Evolutionary conservation across 1,140 invertebrate genomes (phyloP), one percentile per base, ranked within the genome.

Genomic region (Drosophila saltans): DNA sequence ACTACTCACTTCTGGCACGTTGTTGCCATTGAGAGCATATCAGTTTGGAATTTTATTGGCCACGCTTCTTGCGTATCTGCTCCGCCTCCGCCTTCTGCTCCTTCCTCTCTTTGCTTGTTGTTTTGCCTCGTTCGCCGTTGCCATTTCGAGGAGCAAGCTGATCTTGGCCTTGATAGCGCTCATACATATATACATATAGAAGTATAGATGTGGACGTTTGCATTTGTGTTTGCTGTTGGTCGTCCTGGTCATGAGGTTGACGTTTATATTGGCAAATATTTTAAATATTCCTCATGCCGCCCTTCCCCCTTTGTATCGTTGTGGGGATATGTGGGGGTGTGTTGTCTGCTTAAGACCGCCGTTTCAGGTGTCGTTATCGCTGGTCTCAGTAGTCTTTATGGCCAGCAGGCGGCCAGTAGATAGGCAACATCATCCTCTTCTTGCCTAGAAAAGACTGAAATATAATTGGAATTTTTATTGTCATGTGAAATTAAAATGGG

Each of bases 1-100:
- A 88, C 84, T 89, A 88, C 83, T 88, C 83, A 88, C 84, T 88
- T 88, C 70, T 89, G 83, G 84, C 83, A 88, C 84, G 84, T 84
- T 88, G 84, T 84, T 88, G 85, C 84, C 84, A 88, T 88, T 89
- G 84, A 88, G 84, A 88, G 84, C 84, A 89, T 84, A 89, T 88
- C 84, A 89, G 84, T 73, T 89, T 75, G 84, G 78, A 84, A 88
- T 88, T 88, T 88, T 88, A 88, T 88, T 88, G 84, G 84, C 84
- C 84, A 88, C 84, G 84, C 84, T 88, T 89, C 78, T 78, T 76
- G 71, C 76, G 69, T 83, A 79, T 73, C 76, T 65, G n/a, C 43
- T 63, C 26, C 48, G 57, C 26, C 33, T 11, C 11, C 24, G 52
- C 9, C 36, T 11, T 52, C 21, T 61, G 48, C 48, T 10, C 66